Conservation (phyloP, 2,113 vertebrate genomes). For the Poecile atricapillus region DNA sequence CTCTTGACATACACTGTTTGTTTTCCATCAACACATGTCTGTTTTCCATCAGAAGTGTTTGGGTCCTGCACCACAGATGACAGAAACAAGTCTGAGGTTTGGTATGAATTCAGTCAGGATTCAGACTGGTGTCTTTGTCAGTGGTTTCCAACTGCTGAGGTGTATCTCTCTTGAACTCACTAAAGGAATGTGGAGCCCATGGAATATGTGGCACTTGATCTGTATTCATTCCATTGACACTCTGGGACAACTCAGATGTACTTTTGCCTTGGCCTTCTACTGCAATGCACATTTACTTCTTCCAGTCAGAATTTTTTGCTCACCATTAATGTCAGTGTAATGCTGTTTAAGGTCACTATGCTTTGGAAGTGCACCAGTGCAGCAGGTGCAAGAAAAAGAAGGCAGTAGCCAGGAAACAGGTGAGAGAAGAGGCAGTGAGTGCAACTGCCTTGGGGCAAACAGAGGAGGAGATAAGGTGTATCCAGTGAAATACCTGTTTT, state of each 20-base stretch:
- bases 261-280: background rate
- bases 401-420: background rate
- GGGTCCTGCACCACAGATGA: background rate
- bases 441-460: background rate
- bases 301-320: background rate
- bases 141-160: background rate
- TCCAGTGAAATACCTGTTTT: background rate
- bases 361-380: background rate
- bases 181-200: background rate
- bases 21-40: background rate
- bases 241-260: background rate
- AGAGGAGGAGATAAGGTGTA: background rate
- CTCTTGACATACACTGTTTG: background rate
- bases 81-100: background rate
- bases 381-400: background rate
- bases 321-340: background rate
- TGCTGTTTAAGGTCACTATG: background rate
- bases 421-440: background rate
- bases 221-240: background rate
- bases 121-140: background rate
- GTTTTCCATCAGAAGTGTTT: background rate
- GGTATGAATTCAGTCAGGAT: background rate
- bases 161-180: background rate
- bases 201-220: background rate
- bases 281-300: background rate